Conservation (phyloP, 2,888 invertebrate genomes). For the Agrotis clavis region DNA sequence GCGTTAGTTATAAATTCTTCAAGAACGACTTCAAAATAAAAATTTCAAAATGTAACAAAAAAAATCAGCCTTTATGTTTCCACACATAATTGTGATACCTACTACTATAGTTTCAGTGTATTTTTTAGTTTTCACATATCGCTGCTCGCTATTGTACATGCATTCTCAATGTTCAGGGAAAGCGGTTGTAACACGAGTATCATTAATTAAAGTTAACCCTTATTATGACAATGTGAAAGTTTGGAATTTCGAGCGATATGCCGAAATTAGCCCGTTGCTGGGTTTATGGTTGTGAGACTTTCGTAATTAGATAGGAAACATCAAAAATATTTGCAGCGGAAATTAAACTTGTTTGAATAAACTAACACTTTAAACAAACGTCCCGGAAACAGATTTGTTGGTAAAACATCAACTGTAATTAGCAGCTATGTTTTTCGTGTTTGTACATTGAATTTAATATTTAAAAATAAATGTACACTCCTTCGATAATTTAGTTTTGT, state of each 20-base stretch:
- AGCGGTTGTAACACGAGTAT: constrained; percentile 16
- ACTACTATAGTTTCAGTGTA: no score
- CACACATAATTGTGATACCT: no score
- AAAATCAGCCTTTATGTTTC: no score
- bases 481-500: no score
- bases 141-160: constrained; percentile 10
- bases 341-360: constrained; percentile 1
- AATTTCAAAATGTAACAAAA: no score
- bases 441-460: no score
- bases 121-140: no score
- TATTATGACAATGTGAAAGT: constrained; percentile 26
- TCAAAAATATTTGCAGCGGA: constrained; percentile 6
- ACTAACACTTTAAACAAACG: background rate
- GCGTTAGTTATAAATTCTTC: no score
- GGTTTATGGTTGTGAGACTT: constrained; percentile 15
- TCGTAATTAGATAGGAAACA: constrained; percentile 7
- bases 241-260: constrained; percentile 23
- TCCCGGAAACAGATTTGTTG: background rate
- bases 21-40: no score
- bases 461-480: no score
- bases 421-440: background rate
- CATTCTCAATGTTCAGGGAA: constrained; percentile 35
- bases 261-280: constrained; percentile 11
- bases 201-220: constrained; percentile 57
- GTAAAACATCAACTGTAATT: background rate